A percentile compares a stretch with the other conserved stretches of the same genome.
These are phyloP conservation scores for Phytoseiulus persimilis DNA, from an alignment of 2,888 invertebrate species.

Conservation along the genomic window DNA sequence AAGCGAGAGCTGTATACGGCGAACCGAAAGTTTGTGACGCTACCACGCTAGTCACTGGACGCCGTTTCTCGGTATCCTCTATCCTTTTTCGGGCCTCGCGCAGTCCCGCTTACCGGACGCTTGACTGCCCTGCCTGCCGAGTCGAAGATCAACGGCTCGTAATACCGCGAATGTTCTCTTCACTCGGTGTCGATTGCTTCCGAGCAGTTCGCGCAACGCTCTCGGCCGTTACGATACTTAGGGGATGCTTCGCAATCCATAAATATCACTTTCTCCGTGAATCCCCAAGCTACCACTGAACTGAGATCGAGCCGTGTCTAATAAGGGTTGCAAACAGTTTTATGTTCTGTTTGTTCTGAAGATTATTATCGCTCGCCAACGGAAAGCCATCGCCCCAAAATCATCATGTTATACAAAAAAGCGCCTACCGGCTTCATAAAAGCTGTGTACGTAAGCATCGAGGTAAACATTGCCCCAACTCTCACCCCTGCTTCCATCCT, in stretches of 20 bases:
- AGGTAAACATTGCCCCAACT: background rate
- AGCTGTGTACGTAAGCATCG: conserved; percentile 5
- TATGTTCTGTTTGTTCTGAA: background rate
- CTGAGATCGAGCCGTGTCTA: background rate
- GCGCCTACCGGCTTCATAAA: background rate
- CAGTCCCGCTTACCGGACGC: background rate
- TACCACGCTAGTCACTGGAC: background rate
- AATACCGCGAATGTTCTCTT: background rate
- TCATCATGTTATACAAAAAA: background rate
- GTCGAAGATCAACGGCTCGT: background rate
- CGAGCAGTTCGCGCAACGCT: background rate
- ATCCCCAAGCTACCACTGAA: background rate
- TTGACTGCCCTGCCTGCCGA: background rate
- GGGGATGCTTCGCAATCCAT: background rate
- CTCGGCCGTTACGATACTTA: background rate
- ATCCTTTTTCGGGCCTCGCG: background rate
- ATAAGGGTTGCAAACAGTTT: background rate
- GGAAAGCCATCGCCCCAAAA: background rate
- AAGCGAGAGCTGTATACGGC: background rate
- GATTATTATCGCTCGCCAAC: background rate
- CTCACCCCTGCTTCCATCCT: background rate
- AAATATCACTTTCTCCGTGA: background rate
- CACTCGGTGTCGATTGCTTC: background rate
- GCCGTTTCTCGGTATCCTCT: background rate
- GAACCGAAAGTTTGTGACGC: background rate